Base-by-base conservation (phyloP, 2,113 vertebrate species). In the Phyllopteryx taeniolatus region DNA sequence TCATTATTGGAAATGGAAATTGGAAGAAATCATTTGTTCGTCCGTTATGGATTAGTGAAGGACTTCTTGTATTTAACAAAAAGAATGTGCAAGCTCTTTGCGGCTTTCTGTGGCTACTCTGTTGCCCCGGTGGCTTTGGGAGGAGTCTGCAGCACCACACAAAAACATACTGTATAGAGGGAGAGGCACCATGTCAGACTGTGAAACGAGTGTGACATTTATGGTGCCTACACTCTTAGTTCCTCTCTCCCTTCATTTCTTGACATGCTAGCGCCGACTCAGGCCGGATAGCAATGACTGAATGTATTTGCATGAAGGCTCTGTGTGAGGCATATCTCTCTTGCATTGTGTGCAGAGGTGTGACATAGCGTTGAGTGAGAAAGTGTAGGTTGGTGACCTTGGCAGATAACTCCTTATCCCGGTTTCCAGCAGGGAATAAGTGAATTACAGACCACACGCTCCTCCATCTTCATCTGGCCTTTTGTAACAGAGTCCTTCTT, bases 301-400 rank as follows among this genome's bases (percentile, higher is more conserved):
- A 27, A 27, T 27, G 81, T 85, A 80, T 81, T 85, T 82, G 87
- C 85, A 86, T 84, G 83, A 85, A 59, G 57, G 73, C 79, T 79
- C 80, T 66, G 70, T 66, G 63, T 42, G 59, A 78, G 80, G 42
- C 71, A 78, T 89, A 76, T 86, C 76, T 80, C 80, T 74, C 79
- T 67, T 67, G 83, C 79, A 78, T 78, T 79, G 78, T 70, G 62
- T 77, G 79, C 78, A 60, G 78, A 77, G 78, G 73, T 57, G 70
- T 72, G 75, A 75, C 77, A 75, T 79, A 78, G 80, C 76, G 65
- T 42, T 46, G 20, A 87, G 84, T 69, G 78, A 80, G 77, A 83
- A 85, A 79, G 79, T 68, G 69, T 76, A 67, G 64, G 61, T 67
- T 39, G 49, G 17, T 75, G 79, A 89, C 88, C 87, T 90, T 90